phyloP scores from a whole-genome alignment of 2,113 vertebrate species.

The Blennius ocellaris region DNA sequence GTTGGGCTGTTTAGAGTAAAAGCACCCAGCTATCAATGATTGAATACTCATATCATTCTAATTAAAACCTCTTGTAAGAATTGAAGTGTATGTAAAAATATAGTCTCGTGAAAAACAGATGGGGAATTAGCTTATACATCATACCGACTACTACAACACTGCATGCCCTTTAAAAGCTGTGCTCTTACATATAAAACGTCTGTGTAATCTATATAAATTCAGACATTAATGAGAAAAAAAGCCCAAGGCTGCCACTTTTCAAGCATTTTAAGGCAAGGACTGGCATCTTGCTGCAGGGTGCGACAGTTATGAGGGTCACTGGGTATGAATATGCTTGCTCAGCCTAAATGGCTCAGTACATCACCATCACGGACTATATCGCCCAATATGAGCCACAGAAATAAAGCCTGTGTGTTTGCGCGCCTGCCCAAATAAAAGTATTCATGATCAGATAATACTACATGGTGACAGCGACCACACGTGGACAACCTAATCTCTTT shows the following conservation, averaged over 20 bases:
- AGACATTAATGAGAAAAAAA: conserved; percentile 17
- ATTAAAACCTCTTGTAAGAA: too few species aligned
- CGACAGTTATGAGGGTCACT: conserved; percentile 22
- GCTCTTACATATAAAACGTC: too few species aligned
- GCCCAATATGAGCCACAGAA: conserved; percentile 15
- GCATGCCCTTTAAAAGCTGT: too few species aligned
- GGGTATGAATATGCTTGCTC: conserved; percentile 44
- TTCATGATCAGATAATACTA: neutral
- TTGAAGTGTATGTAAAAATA: too few species aligned
- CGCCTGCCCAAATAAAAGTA: neutral
- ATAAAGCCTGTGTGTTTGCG: too few species aligned
- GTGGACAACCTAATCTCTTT: neutral
- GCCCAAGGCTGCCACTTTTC: conserved; percentile 4
- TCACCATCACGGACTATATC: conserved; percentile 24
- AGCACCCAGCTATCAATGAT: too few species aligned
- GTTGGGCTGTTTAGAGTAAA: neutral
- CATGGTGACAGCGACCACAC: conserved; percentile 6
- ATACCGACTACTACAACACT: too few species aligned
- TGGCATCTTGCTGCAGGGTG: conserved; percentile 5
- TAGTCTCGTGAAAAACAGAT: too few species aligned
- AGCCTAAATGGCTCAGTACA: conserved; percentile 44
- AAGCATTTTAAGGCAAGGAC: conserved; percentile 6
- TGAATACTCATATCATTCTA: too few species aligned
- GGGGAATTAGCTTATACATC: too few species aligned
- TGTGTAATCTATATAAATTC: too few species aligned